Conservation (phyloP, 2,113 vertebrate genomes). For the Amia ocellicauda region DNA sequence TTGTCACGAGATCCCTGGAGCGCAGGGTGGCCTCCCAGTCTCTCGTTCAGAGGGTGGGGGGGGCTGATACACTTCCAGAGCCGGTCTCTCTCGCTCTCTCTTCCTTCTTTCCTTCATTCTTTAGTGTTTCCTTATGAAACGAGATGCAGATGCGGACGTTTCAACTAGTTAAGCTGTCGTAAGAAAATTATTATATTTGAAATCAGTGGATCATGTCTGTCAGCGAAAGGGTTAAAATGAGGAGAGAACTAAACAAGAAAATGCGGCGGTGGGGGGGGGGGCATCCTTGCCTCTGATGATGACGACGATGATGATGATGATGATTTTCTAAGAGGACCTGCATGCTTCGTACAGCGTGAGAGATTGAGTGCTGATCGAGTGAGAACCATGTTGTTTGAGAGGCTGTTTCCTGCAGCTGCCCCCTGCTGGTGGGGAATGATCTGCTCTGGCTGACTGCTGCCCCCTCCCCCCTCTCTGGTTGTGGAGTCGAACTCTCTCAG, state of each 20-base stretch:
- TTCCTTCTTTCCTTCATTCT: constrained; percentile 28
- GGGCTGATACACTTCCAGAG: neutral
- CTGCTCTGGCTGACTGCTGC: neutral
- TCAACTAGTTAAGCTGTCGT: constrained; percentile 51
- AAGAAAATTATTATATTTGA: too few relatives aligned
- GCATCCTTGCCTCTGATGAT: too few relatives aligned
- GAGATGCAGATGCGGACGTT: constrained; percentile 43
- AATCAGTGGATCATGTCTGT: too few relatives aligned
- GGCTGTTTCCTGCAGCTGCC: too few relatives aligned
- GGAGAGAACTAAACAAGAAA: constrained; percentile 39
- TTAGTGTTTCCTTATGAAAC: constrained; percentile 54
- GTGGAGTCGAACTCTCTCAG: constrained; percentile 1
- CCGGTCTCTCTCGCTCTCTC: constrained; percentile 14
- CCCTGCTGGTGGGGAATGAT: too few relatives aligned
- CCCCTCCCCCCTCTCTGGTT: constrained; percentile 19
- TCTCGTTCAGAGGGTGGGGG: neutral
- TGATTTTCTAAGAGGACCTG: constrained; percentile 58
- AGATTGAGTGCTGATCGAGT: constrained; percentile 17
- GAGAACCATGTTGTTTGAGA: constrained; percentile 22
- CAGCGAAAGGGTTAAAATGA: constrained; percentile 42
- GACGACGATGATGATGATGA: too few relatives aligned
- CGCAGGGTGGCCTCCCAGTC: too few relatives aligned
- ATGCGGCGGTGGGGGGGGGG: too few relatives aligned
- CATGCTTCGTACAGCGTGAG: constrained; percentile 35
- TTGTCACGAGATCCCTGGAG: too few relatives aligned